These are phyloP conservation scores for Etheostoma nigrum DNA, from an alignment of 2,797 vertebrate species.

Conservation along the genomic window DNA sequence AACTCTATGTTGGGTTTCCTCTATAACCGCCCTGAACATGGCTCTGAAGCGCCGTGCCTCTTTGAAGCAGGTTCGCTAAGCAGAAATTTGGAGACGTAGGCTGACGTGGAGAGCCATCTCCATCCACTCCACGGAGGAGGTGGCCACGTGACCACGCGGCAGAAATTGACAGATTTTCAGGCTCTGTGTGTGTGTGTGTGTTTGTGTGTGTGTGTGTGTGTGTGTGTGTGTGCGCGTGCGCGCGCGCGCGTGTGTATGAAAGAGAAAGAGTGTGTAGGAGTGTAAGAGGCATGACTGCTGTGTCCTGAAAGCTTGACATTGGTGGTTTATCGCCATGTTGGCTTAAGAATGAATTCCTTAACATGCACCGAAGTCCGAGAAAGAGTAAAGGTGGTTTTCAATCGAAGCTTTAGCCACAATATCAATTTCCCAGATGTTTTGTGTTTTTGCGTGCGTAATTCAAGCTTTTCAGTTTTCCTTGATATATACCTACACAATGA, in stretches of 20 bases:
- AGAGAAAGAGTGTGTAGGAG: slow-evolving; percentile 17
- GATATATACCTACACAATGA: not conserved
- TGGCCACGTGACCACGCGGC: slow-evolving; percentile 94
- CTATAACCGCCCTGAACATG: slow-evolving; percentile 96
- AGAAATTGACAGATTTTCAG: slow-evolving; percentile 94
- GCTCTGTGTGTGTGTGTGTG: slow-evolving; percentile 35
- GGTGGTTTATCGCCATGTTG: slow-evolving; percentile 72
- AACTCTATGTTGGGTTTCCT: slow-evolving; percentile 89
- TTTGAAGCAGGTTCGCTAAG: slow-evolving; percentile 98
- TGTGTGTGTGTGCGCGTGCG: slow-evolving; percentile 32
- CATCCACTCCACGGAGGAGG: slow-evolving; percentile 96
- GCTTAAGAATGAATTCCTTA: slow-evolving; percentile 67
- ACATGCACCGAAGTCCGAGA: slow-evolving; percentile 49
- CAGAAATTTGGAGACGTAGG: slow-evolving; percentile 98
- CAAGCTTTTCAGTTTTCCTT: not conserved
- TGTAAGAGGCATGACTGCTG: slow-evolving; percentile 61
- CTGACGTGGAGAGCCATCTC: slow-evolving; percentile 99
- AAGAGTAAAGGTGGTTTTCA: slow-evolving; percentile 1
- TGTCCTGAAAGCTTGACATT: slow-evolving; percentile 79
- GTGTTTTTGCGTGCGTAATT: slow-evolving; percentile 19
- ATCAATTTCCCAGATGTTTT: slow-evolving; percentile 35
- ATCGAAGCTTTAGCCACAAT: slow-evolving; percentile 27
- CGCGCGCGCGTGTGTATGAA: slow-evolving; percentile 9
- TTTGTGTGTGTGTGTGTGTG: slow-evolving; percentile 10
- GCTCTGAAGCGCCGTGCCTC: slow-evolving; percentile 92